Percentiles rank a stretch among this genome's conserved stretches.
Evolutionary conservation across 1,140 invertebrate genomes (phyloP).

Genomic region (Leptoteleia sp.): DNA sequence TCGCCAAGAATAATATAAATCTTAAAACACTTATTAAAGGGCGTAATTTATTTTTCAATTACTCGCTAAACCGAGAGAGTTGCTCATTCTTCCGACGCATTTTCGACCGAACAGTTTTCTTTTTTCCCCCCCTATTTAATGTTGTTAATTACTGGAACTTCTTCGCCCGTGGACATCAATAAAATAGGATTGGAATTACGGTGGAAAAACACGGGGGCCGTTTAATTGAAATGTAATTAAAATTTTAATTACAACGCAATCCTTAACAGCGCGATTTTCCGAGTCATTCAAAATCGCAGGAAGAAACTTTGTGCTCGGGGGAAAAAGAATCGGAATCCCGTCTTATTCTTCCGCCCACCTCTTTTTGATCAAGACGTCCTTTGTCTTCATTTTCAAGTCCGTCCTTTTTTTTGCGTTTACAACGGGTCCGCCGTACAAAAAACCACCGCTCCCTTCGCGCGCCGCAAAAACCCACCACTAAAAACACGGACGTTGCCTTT

Average conservation of each 20-base stretch:
- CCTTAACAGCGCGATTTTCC: slow-evolving; percentile 20
- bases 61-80: no score
- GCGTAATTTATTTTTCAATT: no score
- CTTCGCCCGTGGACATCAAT: background rate
- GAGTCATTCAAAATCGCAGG: slow-evolving; percentile 1
- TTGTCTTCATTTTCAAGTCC: slow-evolving; percentile 33
- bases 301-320: slow-evolving; percentile 4
- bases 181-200: slow-evolving; percentile 2
- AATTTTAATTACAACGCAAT: slow-evolving; percentile 27
- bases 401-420: slow-evolving; percentile 10
- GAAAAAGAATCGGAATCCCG: slow-evolving; percentile 6
- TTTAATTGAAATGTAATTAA: slow-evolving; percentile 39
- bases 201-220: background rate
- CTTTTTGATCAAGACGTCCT: slow-evolving; percentile 36
- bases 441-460: slow-evolving; percentile 40
- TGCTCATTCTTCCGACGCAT: no score
- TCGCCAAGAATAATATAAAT: no score
- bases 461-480: slow-evolving; percentile 47
- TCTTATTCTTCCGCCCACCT: slow-evolving; percentile 29
- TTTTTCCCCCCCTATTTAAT: no score
- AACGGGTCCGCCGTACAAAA: slow-evolving; percentile 22
- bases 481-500: slow-evolving; percentile 53
- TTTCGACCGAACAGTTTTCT: no score
- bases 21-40: no score
- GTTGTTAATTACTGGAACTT: no score